These are phyloP conservation scores for Etheostoma cragini DNA, from an alignment of 2,113 vertebrate genomes.

Conservation along the genomic window DNA sequence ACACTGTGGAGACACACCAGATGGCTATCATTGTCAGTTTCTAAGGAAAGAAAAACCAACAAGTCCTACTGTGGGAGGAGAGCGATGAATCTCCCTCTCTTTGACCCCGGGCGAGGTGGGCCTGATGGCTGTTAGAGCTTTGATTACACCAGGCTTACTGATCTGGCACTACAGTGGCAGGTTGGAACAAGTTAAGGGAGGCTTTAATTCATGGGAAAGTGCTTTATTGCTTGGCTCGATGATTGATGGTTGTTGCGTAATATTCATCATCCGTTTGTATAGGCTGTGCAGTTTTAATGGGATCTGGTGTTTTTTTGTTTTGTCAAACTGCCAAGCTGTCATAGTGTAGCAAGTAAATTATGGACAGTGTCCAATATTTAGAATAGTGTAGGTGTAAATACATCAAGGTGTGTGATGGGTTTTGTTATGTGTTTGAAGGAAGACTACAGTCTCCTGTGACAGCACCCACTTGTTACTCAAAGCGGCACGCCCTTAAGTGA, in stretches of 20 bases:
- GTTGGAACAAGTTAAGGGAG: conserved; percentile 13
- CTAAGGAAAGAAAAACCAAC: conserved; percentile 42
- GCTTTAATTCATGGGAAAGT: conserved; percentile 40
- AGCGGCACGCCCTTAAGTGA: too few relatives aligned
- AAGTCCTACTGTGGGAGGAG: conserved; percentile 20
- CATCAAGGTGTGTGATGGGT: not conserved
- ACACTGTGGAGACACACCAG: conserved; percentile 38
- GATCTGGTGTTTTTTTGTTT: not conserved
- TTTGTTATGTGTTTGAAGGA: not conserved
- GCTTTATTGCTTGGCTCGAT: not conserved
- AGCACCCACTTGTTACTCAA: too few relatives aligned
- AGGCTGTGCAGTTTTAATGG: not conserved
- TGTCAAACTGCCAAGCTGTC: not conserved
- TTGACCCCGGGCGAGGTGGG: conserved; percentile 29
- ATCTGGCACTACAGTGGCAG: conserved; percentile 13
- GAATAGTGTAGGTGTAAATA: not conserved
- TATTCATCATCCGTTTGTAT: conserved; percentile 8
- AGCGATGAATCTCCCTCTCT: conserved; percentile 29
- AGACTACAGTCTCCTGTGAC: too few relatives aligned
- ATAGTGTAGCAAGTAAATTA: not conserved
- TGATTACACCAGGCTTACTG: conserved; percentile 26
- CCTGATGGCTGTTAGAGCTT: conserved; percentile 16
- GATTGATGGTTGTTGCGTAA: conserved; percentile 32
- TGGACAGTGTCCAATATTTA: not conserved
- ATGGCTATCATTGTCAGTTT: conserved; percentile 45